Evolutionary conservation across 2,797 vertebrate genomes (phyloP), one percentile per base, ranked within the genome.

Genomic region (Prionace glauca): DNA sequence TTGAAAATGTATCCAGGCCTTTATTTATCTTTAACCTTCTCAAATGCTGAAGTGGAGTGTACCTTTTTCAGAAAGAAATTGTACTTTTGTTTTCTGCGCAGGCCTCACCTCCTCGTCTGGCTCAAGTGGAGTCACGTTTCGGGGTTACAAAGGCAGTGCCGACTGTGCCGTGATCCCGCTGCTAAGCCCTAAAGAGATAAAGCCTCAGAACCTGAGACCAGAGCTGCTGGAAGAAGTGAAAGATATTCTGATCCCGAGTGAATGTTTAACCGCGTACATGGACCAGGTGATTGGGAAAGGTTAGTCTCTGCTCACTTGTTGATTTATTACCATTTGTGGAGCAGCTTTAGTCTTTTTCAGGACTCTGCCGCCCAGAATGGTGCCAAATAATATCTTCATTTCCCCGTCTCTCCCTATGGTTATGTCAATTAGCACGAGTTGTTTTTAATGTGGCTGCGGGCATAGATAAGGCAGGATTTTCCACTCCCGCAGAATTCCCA

Each of bases 221-320:
- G 97, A 97, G 95, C 98, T 99, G 87, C 97, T 99, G 96, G 98
- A 98, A 94, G 98, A 99, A 96, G 99, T 99, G 97, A 99, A 99
- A 96, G 99, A 99, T 86, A 98, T 99, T 95, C 98, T 99, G 95
- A 99, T 99, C 96, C 98, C 99, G 0, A 97, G 98, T 0, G 98
- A 98, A 92, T 97, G 96, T 96, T 98, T 99, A 24, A 69, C 98
- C 69, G 98, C 98, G 50, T 98, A 99, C 96, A 97, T 97, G 74
- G 98, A 99, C 96, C 98, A 93, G 96, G 98, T 99, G 97, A 99
- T 99, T 69, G 99, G 99, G 96, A 99, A 99, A 98, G 99, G 99
- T 99, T 91, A 96, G 96, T 20, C 32, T 36, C n/a, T 24, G 62
- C 60, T n/a, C 60, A 45, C 45, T 91, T n/a, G 11, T 41, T 36